Evolutionary conservation across 2,113 vertebrate species (phyloP), one percentile per base, ranked within the genome.

Genomic region (Orthochromis indermauri): DNA sequence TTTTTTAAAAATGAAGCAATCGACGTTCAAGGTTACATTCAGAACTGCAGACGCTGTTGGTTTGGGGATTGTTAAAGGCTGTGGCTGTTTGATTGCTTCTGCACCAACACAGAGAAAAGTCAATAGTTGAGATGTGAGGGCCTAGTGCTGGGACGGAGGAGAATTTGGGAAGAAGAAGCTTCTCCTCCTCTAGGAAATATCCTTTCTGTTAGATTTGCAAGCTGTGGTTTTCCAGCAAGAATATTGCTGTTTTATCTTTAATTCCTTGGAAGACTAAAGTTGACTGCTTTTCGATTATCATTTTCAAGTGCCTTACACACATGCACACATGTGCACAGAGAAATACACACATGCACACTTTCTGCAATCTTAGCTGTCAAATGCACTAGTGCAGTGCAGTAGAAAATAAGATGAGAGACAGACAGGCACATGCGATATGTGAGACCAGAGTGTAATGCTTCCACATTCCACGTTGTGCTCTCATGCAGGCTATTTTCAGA

Each of bases 401-500:
- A 66, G 85, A 55, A 86, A 85, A 86, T 31, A 51, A 86, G 86
- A 91, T 85, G 73, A 87, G 53, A 49, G 80, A 84, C 10, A 71
- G 51, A 78, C 54, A 57, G 55, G 31, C 42, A 24, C 28, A 13
- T 78, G 71, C 7, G 33, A 51, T 85, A 78, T 80, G 87, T 78
- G 87, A 53, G 83, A 71, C 61, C 17, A 86, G 21, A 79, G 79
- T 80, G 73, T 55, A 61, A 73, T 19, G 9, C 31, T 71, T 88
- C 66, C 81, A 66, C 55, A 5, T 78, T 61, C 47, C 53, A n/a
- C 17, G 9, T 63, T 45, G 63, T 79, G 81, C 11, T 73, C 54
- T 87, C 57, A 54, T 78, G 35, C 51, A 7, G n/a, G 19, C 78
- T 90, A 83, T 85, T 83, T 88, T 88, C 83, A 91, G 59, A 86